A percentile compares a stretch with the other conserved stretches of the same genome.
phyloP scores from a whole-genome alignment of 2,888 invertebrate genomes.

The Volucella inflata region DNA sequence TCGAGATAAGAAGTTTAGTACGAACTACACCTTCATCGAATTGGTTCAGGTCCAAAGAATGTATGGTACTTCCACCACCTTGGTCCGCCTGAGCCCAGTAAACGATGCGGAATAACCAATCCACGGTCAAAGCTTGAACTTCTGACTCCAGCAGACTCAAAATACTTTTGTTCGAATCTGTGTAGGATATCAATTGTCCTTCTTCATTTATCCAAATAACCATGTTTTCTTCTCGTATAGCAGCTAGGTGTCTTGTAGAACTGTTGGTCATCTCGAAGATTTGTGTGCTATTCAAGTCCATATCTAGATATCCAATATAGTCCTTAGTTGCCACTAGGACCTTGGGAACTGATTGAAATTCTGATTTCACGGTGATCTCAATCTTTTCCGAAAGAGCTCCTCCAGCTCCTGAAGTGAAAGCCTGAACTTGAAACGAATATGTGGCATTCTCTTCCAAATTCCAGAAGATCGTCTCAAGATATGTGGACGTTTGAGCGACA shows the following conservation, averaged over 20 bases:
- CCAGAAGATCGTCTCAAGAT: conserved; percentile 84
- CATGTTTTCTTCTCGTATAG: conserved; percentile 87
- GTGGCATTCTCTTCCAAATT: conserved; percentile 86
- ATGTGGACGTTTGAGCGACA: conserved; percentile 83
- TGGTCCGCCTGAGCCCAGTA: conserved; percentile 90
- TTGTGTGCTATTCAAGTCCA: conserved; percentile 88
- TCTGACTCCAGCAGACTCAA: conserved; percentile 86
- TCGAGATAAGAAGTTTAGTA: conserved; percentile 85
- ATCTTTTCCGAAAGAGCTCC: conserved; percentile 89
- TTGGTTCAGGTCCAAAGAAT: conserved; percentile 88
- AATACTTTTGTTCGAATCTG: conserved; percentile 80
- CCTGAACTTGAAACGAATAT: conserved; percentile 90
- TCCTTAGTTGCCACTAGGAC: conserved; percentile 90
- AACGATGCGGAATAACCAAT: conserved; percentile 94
- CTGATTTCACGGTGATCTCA: conserved; percentile 86
- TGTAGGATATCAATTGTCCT: conserved; percentile 81
- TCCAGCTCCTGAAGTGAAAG: conserved; percentile 90
- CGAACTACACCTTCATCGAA: conserved; percentile 85
- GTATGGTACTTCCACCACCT: conserved; percentile 85
- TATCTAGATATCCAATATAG: conserved; percentile 89
- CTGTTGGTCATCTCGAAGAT: conserved; percentile 87
- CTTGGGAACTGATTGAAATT: conserved; percentile 91
- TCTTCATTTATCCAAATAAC: conserved; percentile 91
- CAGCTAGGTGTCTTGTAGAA: conserved; percentile 87
- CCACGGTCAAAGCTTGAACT: conserved; percentile 89